Evolutionary conservation across 2,888 invertebrate genomes (phyloP).

Genomic region (Cyrtodaria siliqua): DNA sequence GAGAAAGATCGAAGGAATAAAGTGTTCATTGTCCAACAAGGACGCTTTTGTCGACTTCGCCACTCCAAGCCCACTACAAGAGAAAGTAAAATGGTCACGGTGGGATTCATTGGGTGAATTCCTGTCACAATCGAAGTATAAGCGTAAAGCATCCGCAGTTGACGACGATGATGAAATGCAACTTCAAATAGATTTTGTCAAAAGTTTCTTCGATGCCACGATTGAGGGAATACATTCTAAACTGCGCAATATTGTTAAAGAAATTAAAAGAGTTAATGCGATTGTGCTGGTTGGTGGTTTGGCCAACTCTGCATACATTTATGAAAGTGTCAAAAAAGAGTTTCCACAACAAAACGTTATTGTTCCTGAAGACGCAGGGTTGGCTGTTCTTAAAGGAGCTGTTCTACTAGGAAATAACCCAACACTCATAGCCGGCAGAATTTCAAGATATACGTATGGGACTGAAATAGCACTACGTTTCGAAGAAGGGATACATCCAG

Average conservation of each 20-base stretch:
- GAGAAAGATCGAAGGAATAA: slow-evolving; percentile 24
- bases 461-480: slow-evolving; percentile 21
- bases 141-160: no score
- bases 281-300: slow-evolving; percentile 34
- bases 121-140: neutral
- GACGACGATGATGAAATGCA: slow-evolving; percentile 10
- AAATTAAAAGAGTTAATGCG: slow-evolving; percentile 2
- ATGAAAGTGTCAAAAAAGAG: no score
- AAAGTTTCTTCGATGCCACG: slow-evolving; percentile 15
- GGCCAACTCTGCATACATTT: slow-evolving; percentile 18
- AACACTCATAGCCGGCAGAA: no score
- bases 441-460: no score
- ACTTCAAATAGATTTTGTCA: slow-evolving; percentile 13
- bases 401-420: no score
- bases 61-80: slow-evolving; percentile 12
- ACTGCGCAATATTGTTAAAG: neutral
- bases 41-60: slow-evolving; percentile 4
- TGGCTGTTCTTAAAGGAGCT: no score
- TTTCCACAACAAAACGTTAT: no score
- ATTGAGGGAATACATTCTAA: slow-evolving; percentile 13
- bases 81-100: neutral
- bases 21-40: slow-evolving; percentile 18
- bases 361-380: no score
- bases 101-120: no score
- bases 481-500: slow-evolving; percentile 10